A percentile compares a stretch with the other conserved stretches of the same genome.
phyloP scores from a whole-genome alignment of 2,888 invertebrate genomes.

The Buathra laborator region DNA sequence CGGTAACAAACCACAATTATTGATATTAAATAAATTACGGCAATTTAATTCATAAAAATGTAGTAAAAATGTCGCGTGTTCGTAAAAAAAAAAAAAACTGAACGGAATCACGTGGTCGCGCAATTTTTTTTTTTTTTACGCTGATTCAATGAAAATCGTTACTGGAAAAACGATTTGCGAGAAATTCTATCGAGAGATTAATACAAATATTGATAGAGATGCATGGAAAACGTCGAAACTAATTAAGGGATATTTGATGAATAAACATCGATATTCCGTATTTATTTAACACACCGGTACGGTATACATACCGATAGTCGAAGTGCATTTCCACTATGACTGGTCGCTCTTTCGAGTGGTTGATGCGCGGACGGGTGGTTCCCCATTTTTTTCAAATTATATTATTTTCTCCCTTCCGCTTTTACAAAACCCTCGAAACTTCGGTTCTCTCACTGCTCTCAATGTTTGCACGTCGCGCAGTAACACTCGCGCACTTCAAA shows the following conservation, averaged over 20 bases:
- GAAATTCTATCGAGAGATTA: background rate
- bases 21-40: too few species aligned
- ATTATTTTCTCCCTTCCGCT: conserved; percentile 58
- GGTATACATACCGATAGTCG: conserved; percentile 82
- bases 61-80: too few species aligned
- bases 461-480: conserved; percentile 1
- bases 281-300: background rate
- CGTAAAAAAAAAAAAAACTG: too few species aligned
- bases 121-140: too few species aligned
- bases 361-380: conserved; percentile 95
- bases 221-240: background rate
- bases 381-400: conserved; percentile 88
- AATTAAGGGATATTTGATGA: background rate
- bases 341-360: conserved; percentile 90
- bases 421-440: background rate
- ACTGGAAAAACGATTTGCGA: background rate
- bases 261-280: background rate
- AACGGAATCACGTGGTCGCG: too few species aligned
- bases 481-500: background rate
- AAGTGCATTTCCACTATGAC: conserved; percentile 82
- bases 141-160: too few species aligned
- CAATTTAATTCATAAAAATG: too few species aligned
- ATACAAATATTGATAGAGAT: background rate
- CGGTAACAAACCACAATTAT: too few species aligned
- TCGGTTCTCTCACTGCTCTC: background rate